Evolutionary conservation across 1,140 invertebrate genomes (phyloP).

Genomic region (Panulirus ornatus): DNA sequence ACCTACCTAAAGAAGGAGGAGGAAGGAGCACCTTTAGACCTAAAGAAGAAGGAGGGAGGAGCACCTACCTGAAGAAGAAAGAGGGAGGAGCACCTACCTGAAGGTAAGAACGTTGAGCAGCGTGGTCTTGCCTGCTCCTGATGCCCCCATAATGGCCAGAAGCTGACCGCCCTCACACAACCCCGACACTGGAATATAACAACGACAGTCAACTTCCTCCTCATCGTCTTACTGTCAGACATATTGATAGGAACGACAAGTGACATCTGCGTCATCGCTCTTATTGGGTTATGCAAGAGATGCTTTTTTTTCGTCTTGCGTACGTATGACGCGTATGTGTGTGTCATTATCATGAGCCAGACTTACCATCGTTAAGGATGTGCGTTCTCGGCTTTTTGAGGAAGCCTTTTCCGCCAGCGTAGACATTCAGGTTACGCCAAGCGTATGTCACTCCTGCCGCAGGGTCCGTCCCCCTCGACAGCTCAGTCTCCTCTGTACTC

Average conservation of each 20-base stretch:
- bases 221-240: background rate
- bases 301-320: background rate
- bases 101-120: slow-evolving; percentile 75
- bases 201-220: background rate
- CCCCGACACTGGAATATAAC: slow-evolving; percentile 47
- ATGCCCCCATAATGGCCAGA: slow-evolving; percentile 75
- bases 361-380: slow-evolving; percentile 74
- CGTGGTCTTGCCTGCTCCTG: slow-evolving; percentile 75
- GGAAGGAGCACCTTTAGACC: background rate
- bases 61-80: slow-evolving; percentile 27
- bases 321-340: background rate
- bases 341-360: background rate
- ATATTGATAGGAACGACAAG: background rate
- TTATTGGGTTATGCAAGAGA: background rate
- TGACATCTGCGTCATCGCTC: too few relatives aligned
- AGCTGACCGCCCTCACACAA: slow-evolving; percentile 74
- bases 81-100: slow-evolving; percentile 25
- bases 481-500: slow-evolving; percentile 46
- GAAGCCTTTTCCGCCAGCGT: slow-evolving; percentile 45
- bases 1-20: too few relatives aligned
- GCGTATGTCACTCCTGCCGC: slow-evolving; percentile 65
- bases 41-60: background rate
- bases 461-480: background rate
- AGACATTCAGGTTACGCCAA: slow-evolving; percentile 73
- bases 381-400: slow-evolving; percentile 63